Evolutionary conservation across 2,113 vertebrate genomes (phyloP), one percentile per base, ranked within the genome.

Genomic region (Hirundichthys speculiger): DNA sequence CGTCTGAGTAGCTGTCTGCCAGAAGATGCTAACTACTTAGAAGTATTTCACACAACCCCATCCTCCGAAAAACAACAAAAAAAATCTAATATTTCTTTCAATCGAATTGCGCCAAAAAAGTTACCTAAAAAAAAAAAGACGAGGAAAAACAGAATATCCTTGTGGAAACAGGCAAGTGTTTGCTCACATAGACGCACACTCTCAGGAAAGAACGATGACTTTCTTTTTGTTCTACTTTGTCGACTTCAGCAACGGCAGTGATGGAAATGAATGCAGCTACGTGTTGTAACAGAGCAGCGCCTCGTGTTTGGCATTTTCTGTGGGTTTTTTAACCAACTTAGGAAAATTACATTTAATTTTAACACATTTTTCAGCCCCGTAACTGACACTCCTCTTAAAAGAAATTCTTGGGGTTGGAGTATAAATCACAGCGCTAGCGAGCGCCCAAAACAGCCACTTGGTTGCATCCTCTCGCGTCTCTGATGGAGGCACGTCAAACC

Each of bases 331-430:
- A 45, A 82, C 48, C 49, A 47, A 25, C 3, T 51, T 39, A 12
- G 13, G 42, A 45, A 73, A 75, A 77, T 69, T 49, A 62, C 42
- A 47, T 78, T 75, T 69, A 41, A 77, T 77, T 74, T 64, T 0
- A n/a, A 25, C 54, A 12, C 55, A 11, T 45, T 63, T 19, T 55
- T 24, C 24, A 4, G 24, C 54, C 40, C n/a, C 24, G 38, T 42
- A 65, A 42, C 54, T 43, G 64, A 50, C 41, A 51, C 45, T 46
- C 14, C 58, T 11, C 25, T 49, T 15, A 48, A 34, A 34, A 34
- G 25, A 19, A 56, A 20, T 59, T 34, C 30, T 41, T 14, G 24
- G 25, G 41, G 16, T 19, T 16, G n/a, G 61, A 15, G 39, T 20
- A 24, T 56, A 47, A 8, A 24, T 69, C 61, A 42, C 46, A 5